Base-by-base conservation (phyloP, 92 coral and sea anemone species). In the Epizoanthus scotinus region DNA sequence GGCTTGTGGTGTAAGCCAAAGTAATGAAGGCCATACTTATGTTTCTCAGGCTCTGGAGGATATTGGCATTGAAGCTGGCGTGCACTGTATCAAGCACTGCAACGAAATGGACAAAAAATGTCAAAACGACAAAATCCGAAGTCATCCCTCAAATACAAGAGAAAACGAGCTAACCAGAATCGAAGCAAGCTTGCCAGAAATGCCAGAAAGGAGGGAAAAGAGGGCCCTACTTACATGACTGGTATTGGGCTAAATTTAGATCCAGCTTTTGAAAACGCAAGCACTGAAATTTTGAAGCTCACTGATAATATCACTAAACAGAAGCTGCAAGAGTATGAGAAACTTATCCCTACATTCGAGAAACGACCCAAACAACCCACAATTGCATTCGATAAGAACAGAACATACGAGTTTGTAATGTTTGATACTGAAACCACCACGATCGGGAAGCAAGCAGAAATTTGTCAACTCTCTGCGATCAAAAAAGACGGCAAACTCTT, bases 1-100 rank as follows among this genome's bases (percentile, higher is more conserved):
- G 27, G 91, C 91, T 22, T 85, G 88, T 73, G 84, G 82, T 38
- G 82, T 84, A 19, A 55, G 81, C 59, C 86, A 84, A 59, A 78
- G 40, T 28, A 84, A 88, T 24, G 83, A 84, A 22, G 77, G 91
- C 15, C 63, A 71, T 10, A 17, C 49, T 26, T 88, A 87, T 79
- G 85, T 87, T 53, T 62, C 72, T 28, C 52, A 74, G 81, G 72
- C 89, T 62, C 63, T 85, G 78, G 70, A 63, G 52, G 60, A 79
- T 54, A 59, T 85, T 55, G 22, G 68, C 38, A 85, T 78, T 67
- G 79, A 66, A 67, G 78, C 84, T 50, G 88, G 84, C 5, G 13
- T 6, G 25, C 75, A 77, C 82, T 78, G 88, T 79, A 56, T n/a
- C 28, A 29, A 56, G 28, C 63, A 78, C 80, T 42, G 71, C 74